Percentiles rank a stretch among this genome's conserved stretches.
These are phyloP conservation scores for Scytalopus superciliaris DNA, from an alignment of 2,113 vertebrate species.

Conservation along the genomic window DNA sequence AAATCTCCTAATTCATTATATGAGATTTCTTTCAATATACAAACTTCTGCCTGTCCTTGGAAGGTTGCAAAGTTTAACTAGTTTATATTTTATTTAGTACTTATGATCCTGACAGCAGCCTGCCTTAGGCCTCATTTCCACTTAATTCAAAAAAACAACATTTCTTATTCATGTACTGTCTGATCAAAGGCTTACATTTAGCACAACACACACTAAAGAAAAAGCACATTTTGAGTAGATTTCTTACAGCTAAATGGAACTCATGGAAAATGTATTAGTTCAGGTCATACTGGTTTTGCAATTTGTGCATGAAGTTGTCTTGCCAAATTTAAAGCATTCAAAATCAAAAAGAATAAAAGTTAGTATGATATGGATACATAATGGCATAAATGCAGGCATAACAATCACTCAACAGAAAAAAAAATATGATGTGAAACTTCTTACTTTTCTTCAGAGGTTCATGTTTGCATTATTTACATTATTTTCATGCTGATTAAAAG, in stretches of 20 bases:
- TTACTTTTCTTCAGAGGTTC: neutral
- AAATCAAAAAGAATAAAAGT: neutral
- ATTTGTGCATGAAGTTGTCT: neutral
- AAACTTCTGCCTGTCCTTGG: neutral
- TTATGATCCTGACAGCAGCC: conserved; percentile 27
- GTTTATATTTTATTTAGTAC: conserved; percentile 62
- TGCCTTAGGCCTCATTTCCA: conserved; percentile 59
- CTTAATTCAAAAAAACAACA: conserved; percentile 66
- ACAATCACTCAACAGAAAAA: neutral
- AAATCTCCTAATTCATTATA: neutral
- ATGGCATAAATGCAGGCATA: neutral
- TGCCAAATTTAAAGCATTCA: neutral
- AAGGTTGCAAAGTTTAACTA: conserved; percentile 18
- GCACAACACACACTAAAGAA: neutral
- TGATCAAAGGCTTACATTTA: conserved; percentile 71
- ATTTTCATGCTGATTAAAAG: conserved; percentile 11
- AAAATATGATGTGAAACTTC: neutral
- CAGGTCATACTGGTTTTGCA: conserved; percentile 29
- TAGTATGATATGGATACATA: neutral
- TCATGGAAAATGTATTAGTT: conserved; percentile 52
- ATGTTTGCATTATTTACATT: neutral
- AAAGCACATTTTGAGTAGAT: neutral
- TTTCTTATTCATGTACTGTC: conserved; percentile 63
- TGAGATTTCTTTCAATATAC: neutral
- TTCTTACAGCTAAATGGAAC: conserved; percentile 22